Conservation (phyloP, 2,888 invertebrate species). For the Silvanus unidentatus region DNA sequence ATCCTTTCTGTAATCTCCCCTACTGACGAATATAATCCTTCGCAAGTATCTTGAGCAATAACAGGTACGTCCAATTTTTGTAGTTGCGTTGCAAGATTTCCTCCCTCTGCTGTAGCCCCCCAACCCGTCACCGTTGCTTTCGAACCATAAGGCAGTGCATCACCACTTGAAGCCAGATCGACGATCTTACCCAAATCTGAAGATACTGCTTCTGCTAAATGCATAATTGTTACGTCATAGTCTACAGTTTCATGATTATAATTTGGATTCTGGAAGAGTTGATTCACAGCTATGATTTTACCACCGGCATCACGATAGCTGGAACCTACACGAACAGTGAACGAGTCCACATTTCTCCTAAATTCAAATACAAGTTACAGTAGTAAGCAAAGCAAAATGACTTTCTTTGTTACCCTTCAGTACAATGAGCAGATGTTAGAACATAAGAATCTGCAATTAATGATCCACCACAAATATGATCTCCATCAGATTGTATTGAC, state of each 20-base stretch:
- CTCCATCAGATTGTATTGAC: constrained; percentile 9
- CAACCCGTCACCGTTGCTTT: constrained; percentile 17
- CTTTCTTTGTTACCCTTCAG: constrained; percentile 14
- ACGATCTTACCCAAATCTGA: neutral
- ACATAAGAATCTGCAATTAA: constrained; percentile 12
- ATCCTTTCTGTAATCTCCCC: constrained; percentile 43
- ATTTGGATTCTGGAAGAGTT: constrained; percentile 14
- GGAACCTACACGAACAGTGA: constrained; percentile 16
- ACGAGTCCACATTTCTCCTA: neutral
- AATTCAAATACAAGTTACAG: constrained; percentile 1
- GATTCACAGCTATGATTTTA: constrained; percentile 8
- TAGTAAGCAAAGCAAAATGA: neutral
- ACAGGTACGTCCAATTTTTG: constrained; percentile 19
- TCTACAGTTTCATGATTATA: constrained; percentile 14
- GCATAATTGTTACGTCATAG: constrained; percentile 20
- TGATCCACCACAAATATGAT: constrained; percentile 25
- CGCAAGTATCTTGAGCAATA: constrained; percentile 18
- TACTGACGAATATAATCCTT: constrained; percentile 11
- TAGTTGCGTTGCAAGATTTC: constrained; percentile 10
- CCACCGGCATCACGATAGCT: constrained; percentile 12
- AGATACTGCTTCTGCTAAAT: constrained; percentile 7
- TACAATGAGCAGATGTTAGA: constrained; percentile 34
- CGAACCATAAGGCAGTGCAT: constrained; percentile 11
- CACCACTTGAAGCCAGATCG: neutral
- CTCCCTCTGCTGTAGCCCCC: constrained; percentile 16